phyloP scores from a whole-genome alignment of 2,797 vertebrate genomes.

The Sternotherus odoratus region DNA sequence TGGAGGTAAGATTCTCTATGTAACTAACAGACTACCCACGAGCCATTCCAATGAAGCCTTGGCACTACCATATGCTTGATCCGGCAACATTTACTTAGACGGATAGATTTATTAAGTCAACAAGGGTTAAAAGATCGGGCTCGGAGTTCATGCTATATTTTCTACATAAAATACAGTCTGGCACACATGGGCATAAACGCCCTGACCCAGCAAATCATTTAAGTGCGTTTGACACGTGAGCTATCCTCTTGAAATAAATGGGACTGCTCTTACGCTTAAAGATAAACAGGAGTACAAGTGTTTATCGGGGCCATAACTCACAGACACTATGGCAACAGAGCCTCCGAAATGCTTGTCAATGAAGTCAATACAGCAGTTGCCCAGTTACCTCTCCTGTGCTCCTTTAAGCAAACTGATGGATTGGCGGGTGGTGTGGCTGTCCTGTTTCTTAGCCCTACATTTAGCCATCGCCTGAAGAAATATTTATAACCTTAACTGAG shows the following conservation, averaged over 20 bases:
- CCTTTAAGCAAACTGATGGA: background rate
- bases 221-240: accelerated
- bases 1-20: background rate
- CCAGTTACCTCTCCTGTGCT: background rate
- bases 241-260: accelerated
- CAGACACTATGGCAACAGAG: background rate
- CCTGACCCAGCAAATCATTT: background rate
- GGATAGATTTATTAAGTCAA: background rate
- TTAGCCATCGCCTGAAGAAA: accelerated
- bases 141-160: background rate
- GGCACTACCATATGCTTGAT: background rate
- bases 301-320: background rate
- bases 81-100: background rate
- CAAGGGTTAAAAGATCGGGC: background rate
- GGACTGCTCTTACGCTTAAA: background rate
- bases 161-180: accelerated
- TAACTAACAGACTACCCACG: accelerated
- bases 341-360: background rate
- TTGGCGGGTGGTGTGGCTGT: background rate
- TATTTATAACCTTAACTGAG: accelerated
- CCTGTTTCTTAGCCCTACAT: background rate
- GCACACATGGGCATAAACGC: accelerated
- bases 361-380: background rate
- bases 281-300: background rate
- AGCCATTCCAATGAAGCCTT: accelerated